Conservation (phyloP, 1,140 invertebrate species). For the Platyscapa corneri region DNA sequence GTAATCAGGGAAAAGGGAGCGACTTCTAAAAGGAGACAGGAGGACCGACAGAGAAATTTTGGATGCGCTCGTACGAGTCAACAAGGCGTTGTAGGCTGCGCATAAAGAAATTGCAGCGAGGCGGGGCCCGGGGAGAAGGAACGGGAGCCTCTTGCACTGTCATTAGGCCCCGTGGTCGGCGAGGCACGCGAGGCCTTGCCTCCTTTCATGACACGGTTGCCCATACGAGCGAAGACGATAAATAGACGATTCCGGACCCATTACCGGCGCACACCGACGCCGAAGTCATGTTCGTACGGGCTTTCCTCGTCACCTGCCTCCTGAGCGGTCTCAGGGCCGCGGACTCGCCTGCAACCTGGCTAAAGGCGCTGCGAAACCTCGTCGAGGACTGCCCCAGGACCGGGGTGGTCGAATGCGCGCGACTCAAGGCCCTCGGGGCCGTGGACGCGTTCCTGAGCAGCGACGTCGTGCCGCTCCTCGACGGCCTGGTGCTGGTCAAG, state of each 20-base stretch:
- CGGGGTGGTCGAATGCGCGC: neutral
- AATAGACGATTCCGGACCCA: neutral
- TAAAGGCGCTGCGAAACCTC: neutral
- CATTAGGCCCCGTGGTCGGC: neutral
- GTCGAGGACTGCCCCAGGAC: conserved; percentile 12
- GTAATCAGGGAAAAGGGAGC: too few species aligned
- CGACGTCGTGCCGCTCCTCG: conserved; percentile 16
- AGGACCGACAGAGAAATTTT: neutral
- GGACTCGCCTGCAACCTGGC: neutral
- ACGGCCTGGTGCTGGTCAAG: conserved; percentile 24
- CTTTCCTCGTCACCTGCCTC: neutral
- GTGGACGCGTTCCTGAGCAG: conserved; percentile 30
- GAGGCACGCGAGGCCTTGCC: neutral
- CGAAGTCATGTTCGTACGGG: conserved; percentile 2
- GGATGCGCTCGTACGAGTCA: neutral
- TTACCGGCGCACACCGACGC: neutral
- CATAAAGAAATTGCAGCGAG: neutral
- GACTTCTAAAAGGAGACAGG: too few species aligned
- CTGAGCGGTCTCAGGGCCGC: neutral
- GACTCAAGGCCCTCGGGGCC: neutral
- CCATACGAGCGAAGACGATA: conserved; percentile 14
- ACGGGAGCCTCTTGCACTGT: neutral
- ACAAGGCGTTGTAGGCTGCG: neutral
- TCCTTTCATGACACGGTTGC: conserved; percentile 26
- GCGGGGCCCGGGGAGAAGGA: neutral